Evolutionary conservation across 2,797 vertebrate genomes (phyloP).

Genomic region (Malacoctenus gilli): DNA sequence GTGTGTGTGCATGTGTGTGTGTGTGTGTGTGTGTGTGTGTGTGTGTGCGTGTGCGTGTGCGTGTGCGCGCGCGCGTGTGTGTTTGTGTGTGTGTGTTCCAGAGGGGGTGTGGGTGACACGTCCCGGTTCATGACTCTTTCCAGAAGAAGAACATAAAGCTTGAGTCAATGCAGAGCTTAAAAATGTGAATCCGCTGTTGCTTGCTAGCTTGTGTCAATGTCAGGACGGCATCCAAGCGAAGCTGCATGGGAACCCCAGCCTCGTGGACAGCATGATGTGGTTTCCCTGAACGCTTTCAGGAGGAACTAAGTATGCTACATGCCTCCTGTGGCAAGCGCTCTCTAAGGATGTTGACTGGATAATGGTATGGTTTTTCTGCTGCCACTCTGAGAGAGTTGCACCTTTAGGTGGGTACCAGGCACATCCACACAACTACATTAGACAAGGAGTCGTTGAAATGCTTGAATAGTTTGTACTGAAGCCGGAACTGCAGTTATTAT

Average conservation of each 20-base stretch:
- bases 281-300: conserved; percentile 13
- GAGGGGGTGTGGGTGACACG: conserved; percentile 56
- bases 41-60: conserved; percentile 29
- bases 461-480: too few relatives aligned
- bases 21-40: conserved; percentile 7
- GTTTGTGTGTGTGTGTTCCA: conserved; percentile 29
- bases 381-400: conserved; percentile 86
- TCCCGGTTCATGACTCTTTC: conserved; percentile 44
- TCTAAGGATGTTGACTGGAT: conserved; percentile 82
- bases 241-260: too few relatives aligned
- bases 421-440: too few relatives aligned
- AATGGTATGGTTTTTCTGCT: conserved; percentile 91
- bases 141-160: conserved; percentile 25
- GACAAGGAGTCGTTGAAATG: too few relatives aligned
- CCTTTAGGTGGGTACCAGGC: conserved; percentile 85
- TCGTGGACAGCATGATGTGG: conserved; percentile 4
- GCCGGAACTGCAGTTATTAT: too few relatives aligned
- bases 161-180: conserved; percentile 47
- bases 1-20: conserved; percentile 38
- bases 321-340: conserved; percentile 43
- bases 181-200: conserved; percentile 17
- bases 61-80: conserved; percentile 51
- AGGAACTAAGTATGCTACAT: conserved; percentile 56
- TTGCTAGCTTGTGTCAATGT: background rate
- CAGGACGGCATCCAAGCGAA: conserved; percentile 4